These are phyloP conservation scores for Ditula angustiorana DNA, from an alignment of 2,888 invertebrate species.

Conservation along the genomic window DNA sequence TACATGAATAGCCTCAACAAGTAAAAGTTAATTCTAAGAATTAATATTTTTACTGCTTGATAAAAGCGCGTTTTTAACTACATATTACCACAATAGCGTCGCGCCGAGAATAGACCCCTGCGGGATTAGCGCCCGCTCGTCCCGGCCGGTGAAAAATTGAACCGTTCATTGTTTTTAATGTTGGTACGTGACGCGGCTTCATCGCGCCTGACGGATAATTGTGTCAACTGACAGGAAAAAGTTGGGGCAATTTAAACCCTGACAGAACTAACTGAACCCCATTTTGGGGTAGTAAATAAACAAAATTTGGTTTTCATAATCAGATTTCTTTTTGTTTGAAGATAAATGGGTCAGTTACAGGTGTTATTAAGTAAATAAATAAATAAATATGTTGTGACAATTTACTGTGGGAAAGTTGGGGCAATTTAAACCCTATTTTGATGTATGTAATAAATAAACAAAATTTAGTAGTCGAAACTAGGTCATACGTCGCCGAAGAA, in stretches of 20 bases:
- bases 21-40: too few relatives aligned
- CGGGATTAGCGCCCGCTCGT: conserved; percentile 68
- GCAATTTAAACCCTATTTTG: too few relatives aligned
- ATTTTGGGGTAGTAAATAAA: too few relatives aligned
- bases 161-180: conserved; percentile 81
- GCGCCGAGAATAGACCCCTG: conserved; percentile 30
- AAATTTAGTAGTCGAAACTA: too few relatives aligned
- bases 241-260: background rate
- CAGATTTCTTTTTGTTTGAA: too few relatives aligned
- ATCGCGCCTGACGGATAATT: conserved; percentile 55
- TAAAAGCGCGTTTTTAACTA: background rate
- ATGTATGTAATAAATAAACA: too few relatives aligned
- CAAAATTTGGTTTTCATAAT: too few relatives aligned
- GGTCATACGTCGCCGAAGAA: too few relatives aligned
- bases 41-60: too few relatives aligned
- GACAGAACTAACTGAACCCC: background rate
- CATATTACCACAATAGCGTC: conserved; percentile 6
- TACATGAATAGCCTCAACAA: too few relatives aligned
- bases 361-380: too few relatives aligned
- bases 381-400: background rate
- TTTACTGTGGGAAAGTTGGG: background rate
- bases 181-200: conserved; percentile 66
- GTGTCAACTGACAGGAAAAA: conserved; percentile 48
- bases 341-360: too few relatives aligned
- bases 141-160: conserved; percentile 79